Evolutionary conservation across 2,113 vertebrate genomes (phyloP).

Genomic region (Bambusicola thoracicus): DNA sequence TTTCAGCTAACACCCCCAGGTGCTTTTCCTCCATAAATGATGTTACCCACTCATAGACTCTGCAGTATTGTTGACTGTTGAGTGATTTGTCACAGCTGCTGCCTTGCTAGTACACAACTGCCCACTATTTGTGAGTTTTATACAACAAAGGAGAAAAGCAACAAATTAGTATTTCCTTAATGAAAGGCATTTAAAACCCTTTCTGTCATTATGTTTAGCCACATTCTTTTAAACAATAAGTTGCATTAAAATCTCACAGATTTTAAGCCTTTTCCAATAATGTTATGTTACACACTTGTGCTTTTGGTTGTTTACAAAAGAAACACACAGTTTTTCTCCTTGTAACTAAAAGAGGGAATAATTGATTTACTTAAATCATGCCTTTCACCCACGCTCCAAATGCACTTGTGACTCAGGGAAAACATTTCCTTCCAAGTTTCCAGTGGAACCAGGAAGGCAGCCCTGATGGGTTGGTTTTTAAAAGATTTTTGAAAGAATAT

Average conservation of each 20-base stretch:
- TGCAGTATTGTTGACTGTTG: neutral
- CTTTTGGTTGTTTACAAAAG: neutral
- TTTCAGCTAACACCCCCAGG: no score
- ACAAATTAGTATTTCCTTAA: neutral
- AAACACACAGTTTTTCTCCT: neutral
- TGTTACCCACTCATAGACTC: neutral
- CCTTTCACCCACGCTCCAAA: neutral
- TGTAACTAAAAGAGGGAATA: neutral
- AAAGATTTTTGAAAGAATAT: neutral
- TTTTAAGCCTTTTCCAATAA: constrained; percentile 1
- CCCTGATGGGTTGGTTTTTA: neutral
- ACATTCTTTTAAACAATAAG: neutral
- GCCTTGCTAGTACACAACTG: neutral
- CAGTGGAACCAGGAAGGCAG: neutral
- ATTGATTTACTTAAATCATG: neutral
- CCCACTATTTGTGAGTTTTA: neutral
- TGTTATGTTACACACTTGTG: neutral
- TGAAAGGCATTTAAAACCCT: neutral
- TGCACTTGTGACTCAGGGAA: neutral
- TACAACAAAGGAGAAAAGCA: neutral
- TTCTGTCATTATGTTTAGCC: neutral
- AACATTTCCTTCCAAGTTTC: neutral
- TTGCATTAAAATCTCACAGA: neutral
- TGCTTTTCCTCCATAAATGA: no score
- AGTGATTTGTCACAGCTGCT: neutral